A percentile compares a stretch with the other conserved stretches of the same genome.
Conservation (phyloP, 2,888 invertebrate genomes). For the Xestia xanthographa region DNA sequence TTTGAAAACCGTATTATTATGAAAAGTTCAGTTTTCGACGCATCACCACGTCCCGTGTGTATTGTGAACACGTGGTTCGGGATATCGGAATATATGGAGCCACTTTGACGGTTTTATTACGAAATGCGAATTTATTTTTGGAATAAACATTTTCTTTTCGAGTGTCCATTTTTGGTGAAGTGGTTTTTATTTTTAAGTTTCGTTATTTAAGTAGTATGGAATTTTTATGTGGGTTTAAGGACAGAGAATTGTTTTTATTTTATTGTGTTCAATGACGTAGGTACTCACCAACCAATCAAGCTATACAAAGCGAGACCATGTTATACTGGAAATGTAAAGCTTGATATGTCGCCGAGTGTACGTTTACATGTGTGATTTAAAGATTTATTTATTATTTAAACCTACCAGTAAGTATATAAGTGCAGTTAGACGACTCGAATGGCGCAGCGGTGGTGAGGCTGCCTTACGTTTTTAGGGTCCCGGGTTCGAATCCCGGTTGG, state of each 20-base stretch:
- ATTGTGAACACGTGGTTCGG: conserved; percentile 56
- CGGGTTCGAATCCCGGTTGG: too few species aligned
- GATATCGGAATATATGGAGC: conserved; percentile 54
- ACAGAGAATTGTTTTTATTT: neutral
- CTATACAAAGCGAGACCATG: too few species aligned
- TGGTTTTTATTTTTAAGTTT: conserved; percentile 32
- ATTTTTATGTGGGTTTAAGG: neutral
- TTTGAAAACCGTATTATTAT: conserved; percentile 62
- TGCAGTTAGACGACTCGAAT: too few species aligned
- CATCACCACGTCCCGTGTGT: conserved; percentile 57
- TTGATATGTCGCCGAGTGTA: too few species aligned
- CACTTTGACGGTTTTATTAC: conserved; percentile 53
- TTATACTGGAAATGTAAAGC: too few species aligned
- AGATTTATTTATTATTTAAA: too few species aligned
- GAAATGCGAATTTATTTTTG: conserved; percentile 53
- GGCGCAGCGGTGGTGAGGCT: too few species aligned
- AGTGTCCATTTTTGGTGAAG: conserved; percentile 29
- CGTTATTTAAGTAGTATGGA: neutral
- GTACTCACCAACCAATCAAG: too few species aligned
- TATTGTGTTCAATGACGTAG: neutral
- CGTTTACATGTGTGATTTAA: neutral
- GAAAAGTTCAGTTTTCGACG: conserved; percentile 58
- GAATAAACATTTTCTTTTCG: conserved; percentile 39
- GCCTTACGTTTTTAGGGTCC: too few species aligned
- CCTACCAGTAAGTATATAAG: too few species aligned